phyloP scores from a whole-genome alignment of 2,113 vertebrate genomes.

The Pholis gunnellus region DNA sequence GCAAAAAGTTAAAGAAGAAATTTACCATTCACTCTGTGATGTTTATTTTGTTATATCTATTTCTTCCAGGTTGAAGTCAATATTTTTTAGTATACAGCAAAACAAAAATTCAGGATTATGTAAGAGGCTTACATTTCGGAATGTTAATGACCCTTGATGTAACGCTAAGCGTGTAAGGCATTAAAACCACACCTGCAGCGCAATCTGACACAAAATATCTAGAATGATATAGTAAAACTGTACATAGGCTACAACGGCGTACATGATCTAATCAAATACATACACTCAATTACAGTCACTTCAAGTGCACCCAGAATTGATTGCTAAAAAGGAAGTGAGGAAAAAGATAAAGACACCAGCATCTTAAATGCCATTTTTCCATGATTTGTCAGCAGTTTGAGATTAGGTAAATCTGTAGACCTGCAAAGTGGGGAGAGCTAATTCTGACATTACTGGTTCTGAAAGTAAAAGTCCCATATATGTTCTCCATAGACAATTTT shows the following conservation, averaged over 20 bases:
- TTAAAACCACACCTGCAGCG: not conserved
- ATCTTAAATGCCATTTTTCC: not conserved
- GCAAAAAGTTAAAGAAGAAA: not conserved
- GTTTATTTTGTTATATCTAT: constrained; percentile 11
- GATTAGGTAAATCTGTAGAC: not conserved
- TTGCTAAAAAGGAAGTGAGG: not conserved
- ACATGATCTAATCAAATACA: not conserved
- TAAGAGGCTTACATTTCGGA: not conserved
- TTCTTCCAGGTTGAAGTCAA: constrained; percentile 9
- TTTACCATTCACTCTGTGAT: not conserved
- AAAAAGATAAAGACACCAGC: not conserved
- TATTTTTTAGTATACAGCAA: not conserved
- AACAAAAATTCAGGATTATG: not conserved
- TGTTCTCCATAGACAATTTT: not conserved
- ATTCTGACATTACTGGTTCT: not conserved
- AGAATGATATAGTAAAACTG: not conserved
- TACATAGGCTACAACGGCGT: not conserved
- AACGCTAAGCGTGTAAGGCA: not conserved
- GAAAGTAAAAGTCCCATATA: not conserved
- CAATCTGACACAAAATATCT: not conserved
- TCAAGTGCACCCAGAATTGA: not conserved
- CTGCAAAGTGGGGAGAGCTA: not conserved
- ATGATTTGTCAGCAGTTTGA: not conserved
- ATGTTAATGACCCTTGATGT: not conserved
- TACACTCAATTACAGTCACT: not conserved